These are phyloP conservation scores for Drosophila seguyi DNA, from an alignment of 1,140 invertebrate genomes.

Conservation along the genomic window DNA sequence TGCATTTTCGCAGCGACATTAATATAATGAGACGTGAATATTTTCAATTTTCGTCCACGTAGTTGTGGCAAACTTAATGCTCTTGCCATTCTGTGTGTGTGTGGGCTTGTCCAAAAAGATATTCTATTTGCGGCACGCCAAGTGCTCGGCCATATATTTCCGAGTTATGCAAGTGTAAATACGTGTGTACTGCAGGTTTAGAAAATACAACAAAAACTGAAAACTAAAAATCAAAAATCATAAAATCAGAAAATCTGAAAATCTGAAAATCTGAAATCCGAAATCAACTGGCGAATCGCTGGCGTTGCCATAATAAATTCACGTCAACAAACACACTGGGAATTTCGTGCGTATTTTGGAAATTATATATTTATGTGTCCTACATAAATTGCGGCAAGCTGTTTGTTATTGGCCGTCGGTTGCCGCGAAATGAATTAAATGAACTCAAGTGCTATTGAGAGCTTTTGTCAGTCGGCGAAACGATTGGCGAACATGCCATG, in stretches of 20 bases:
- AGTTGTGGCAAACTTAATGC: slow-evolving; percentile 19
- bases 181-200: slow-evolving; percentile 28
- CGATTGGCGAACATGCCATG: slow-evolving; percentile 5
- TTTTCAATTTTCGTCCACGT: slow-evolving; percentile 45
- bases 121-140: slow-evolving; percentile 56
- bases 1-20: slow-evolving; percentile 54
- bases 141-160: slow-evolving; percentile 35
- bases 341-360: slow-evolving; percentile 60
- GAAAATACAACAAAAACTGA: too few relatives aligned
- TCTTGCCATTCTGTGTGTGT: neutral
- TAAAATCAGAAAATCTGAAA: slow-evolving; percentile 1
- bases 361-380: slow-evolving; percentile 58
- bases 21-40: slow-evolving; percentile 64
- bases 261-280: neutral
- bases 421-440: slow-evolving; percentile 23
- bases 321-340: slow-evolving; percentile 39
- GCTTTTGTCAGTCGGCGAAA: neutral
- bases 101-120: slow-evolving; percentile 47
- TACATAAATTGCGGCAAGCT: slow-evolving; percentile 40
- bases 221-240: too few relatives aligned
- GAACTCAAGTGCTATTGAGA: slow-evolving; percentile 20
- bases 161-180: slow-evolving; percentile 54
- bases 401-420: slow-evolving; percentile 6
- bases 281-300: slow-evolving; percentile 22
- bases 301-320: slow-evolving; percentile 40